Percentiles rank a stretch among this genome's conserved stretches.
Conservation (phyloP, 2,888 invertebrate genomes). For the Blastobasis adustella region DNA sequence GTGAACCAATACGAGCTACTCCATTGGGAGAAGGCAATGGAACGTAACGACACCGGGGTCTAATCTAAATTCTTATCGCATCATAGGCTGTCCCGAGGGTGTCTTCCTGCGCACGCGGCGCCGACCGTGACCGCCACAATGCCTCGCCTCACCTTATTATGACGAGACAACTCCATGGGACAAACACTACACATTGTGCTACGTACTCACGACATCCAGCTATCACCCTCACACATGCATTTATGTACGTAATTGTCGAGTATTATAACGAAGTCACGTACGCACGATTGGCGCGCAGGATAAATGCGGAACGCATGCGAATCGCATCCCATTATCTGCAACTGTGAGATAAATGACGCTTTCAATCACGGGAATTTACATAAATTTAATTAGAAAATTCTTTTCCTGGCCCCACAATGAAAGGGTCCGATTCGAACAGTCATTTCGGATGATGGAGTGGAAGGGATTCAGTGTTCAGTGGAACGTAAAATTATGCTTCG, state of each 20-base stretch:
- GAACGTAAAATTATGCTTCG: slow-evolving; percentile 44
- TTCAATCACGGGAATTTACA: slow-evolving; percentile 9
- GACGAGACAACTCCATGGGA: slow-evolving; percentile 59
- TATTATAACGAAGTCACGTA: slow-evolving; percentile 17
- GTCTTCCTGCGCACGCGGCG: slow-evolving; percentile 51
- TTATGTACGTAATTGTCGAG: neutral
- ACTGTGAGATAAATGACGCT: slow-evolving; percentile 9
- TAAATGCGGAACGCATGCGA: slow-evolving; percentile 17
- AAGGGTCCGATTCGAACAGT: slow-evolving; percentile 2
- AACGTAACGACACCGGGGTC: slow-evolving; percentile 31
- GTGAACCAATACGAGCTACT: too few relatives aligned
- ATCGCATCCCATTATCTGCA: slow-evolving; percentile 17
- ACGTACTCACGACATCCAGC: slow-evolving; percentile 30
- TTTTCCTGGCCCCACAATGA: slow-evolving; percentile 1
- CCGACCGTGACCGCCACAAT: slow-evolving; percentile 61
- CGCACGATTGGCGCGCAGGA: slow-evolving; percentile 16
- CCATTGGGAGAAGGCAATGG: too few relatives aligned
- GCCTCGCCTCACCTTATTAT: slow-evolving; percentile 43
- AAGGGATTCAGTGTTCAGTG: slow-evolving; percentile 30
- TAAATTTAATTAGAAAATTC: slow-evolving; percentile 11
- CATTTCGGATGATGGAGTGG: slow-evolving; percentile 16
- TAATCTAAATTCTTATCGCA: slow-evolving; percentile 63
- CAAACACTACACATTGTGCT: slow-evolving; percentile 13
- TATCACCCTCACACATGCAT: slow-evolving; percentile 10
- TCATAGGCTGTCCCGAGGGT: slow-evolving; percentile 21